A percentile compares a stretch with the other conserved stretches of the same genome.
Conservation (phyloP, 2,113 vertebrate species). For the Carettochelys insculpta region DNA sequence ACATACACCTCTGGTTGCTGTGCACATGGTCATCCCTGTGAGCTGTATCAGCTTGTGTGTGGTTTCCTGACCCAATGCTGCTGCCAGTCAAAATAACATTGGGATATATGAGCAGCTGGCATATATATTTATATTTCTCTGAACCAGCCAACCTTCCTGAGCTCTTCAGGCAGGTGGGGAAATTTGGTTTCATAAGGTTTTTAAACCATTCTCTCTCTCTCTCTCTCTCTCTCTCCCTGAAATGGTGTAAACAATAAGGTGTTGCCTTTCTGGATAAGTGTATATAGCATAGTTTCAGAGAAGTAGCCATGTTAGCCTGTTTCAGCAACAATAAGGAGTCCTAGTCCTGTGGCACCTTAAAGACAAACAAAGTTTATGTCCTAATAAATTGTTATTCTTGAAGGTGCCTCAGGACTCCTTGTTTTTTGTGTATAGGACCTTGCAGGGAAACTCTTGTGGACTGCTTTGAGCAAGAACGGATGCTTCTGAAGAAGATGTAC, state of each 20-base stretch:
- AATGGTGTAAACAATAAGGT: neutral
- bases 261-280: neutral
- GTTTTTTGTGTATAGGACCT: too few species aligned
- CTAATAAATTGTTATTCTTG: too few species aligned
- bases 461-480: neutral
- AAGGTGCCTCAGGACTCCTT: too few species aligned
- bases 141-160: neutral
- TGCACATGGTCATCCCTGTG: fast-evolving
- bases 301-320: too few species aligned
- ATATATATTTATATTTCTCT: neutral
- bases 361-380: too few species aligned
- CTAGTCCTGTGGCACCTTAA: too few species aligned
- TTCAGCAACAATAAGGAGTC: too few species aligned
- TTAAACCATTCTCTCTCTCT: too few species aligned
- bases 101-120: fast-evolving
- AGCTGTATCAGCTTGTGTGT: fast-evolving
- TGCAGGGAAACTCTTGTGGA: neutral
- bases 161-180: neutral
- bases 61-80: neutral
- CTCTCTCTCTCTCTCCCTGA: neutral
- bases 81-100: fast-evolving
- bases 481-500: neutral
- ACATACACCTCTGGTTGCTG: neutral
- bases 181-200: neutral
- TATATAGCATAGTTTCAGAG: neutral